Evolutionary conservation across 2,797 vertebrate species (phyloP), one percentile per base, ranked within the genome.

Genomic region (Dallia pectoralis): DNA sequence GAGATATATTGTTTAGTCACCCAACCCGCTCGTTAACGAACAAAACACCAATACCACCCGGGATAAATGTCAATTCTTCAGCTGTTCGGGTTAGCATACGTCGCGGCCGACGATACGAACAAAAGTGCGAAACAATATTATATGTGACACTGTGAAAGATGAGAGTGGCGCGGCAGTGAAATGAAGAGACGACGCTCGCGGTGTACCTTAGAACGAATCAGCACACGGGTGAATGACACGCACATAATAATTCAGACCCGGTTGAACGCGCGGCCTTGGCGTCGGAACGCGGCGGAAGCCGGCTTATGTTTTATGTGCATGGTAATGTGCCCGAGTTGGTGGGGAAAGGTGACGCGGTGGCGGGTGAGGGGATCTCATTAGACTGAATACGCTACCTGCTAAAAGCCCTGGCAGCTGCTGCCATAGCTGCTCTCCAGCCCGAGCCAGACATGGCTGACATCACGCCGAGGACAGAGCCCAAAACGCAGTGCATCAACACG

Each of bases 341-440:
- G 69, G 73, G 83, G 78, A 69, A 84, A 85, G 78, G 70, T 84
- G 84, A 87, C 77, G 71, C 79, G 84, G 76, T 78, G 82, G 78
- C 81, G 84, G 80, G 77, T 76, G 62, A 7, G 36, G 40, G 53
- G n/a, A n/a, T 56, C 82, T 88, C 86, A 88, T 91, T 91, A 90
- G 84, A 91, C 77, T 27, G 56, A 61, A 64, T 77, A 70, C 22
- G 68, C 67, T 63, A 73, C 69, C 73, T 71, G 72, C 70, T 76
- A 74, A 36, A 33, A 5, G 65, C 62, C 64, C 69, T 78, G 80
- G 77, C 83, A 85, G 84, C 73, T 76, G 71, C 67, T 64, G 32
- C 53, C 53, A 4, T 59, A 59, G 53, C 74, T 67, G 75, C 33
- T 66, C 75, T 61, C 25, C 11, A 29, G 59, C 32, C 32, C 53